phyloP scores from a whole-genome alignment of 2,888 invertebrate genomes.

The Seladonia tumulorum region DNA sequence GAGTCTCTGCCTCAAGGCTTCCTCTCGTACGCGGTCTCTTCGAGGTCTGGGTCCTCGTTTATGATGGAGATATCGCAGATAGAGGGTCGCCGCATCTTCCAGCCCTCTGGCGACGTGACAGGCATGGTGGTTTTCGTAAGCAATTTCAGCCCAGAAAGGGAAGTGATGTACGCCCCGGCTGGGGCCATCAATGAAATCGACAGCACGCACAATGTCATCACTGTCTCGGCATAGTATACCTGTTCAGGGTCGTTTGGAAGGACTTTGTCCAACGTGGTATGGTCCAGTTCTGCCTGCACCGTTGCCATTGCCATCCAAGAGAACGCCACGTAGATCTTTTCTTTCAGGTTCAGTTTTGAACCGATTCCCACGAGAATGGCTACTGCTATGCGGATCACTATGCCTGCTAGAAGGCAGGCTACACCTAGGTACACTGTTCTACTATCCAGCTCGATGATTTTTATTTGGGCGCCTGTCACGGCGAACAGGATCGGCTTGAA shows the following conservation, averaged over 20 bases:
- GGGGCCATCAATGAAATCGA: conserved; percentile 95
- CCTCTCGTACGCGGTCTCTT: conserved; percentile 80
- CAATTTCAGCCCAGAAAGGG: conserved; percentile 91
- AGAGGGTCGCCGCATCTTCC: conserved; percentile 93
- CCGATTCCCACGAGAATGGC: conserved; percentile 90
- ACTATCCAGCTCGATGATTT: conserved; percentile 90
- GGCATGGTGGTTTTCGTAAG: conserved; percentile 92
- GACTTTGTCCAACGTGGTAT: conserved; percentile 90
- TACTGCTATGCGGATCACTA: conserved; percentile 88
- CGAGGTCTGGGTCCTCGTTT: conserved; percentile 91
- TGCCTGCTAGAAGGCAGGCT: conserved; percentile 88
- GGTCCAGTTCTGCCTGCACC: conserved; percentile 95
- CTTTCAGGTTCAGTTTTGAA: conserved; percentile 93
- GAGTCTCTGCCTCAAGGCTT: conserved; percentile 61
- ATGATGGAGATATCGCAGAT: conserved; percentile 95
- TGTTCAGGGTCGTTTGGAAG: conserved; percentile 84
- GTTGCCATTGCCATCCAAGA: conserved; percentile 99
- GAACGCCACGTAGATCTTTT: conserved; percentile 95
- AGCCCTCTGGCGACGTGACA: conserved; percentile 86
- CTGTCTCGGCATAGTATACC: conserved; percentile 88
- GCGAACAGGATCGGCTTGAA: conserved; percentile 98
- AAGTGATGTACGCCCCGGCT: conserved; percentile 92
- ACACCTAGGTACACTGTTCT: conserved; percentile 89
- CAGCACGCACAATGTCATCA: conserved; percentile 91
- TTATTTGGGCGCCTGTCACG: conserved; percentile 94